phyloP scores from a whole-genome alignment of 2,113 vertebrate genomes.

The Rhinoderma darwinii region DNA sequence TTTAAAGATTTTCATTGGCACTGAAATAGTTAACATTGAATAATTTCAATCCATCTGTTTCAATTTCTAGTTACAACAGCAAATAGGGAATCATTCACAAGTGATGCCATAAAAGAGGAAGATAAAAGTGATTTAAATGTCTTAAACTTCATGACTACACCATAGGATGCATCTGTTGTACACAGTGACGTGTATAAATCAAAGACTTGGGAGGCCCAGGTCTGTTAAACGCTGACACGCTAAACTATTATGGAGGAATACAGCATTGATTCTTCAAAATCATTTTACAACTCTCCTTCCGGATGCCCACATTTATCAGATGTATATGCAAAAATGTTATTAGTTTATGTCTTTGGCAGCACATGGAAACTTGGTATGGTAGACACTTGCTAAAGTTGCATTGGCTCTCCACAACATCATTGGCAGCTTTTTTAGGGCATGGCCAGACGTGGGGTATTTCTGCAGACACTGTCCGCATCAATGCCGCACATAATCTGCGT shows the following conservation, averaged over 20 bases:
- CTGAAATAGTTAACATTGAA: conserved; percentile 48
- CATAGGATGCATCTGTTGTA: conserved; percentile 53
- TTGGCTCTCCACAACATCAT: too few relatives aligned
- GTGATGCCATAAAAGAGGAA: conserved; percentile 47
- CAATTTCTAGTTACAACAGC: conserved; percentile 56
- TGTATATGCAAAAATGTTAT: background rate
- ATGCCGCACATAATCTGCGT: too few relatives aligned
- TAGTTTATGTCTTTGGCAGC: background rate
- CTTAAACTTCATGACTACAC: conserved; percentile 45
- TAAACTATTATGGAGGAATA: background rate
- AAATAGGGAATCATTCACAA: conserved; percentile 56
- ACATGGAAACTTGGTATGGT: background rate
- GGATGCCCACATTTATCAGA: background rate
- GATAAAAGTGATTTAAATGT: conserved; percentile 58
- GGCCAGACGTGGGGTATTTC: too few relatives aligned
- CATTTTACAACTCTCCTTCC: background rate
- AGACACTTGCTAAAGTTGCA: too few relatives aligned
- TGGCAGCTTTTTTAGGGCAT: too few relatives aligned
- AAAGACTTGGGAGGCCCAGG: conserved; percentile 35
- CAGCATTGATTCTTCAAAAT: background rate
- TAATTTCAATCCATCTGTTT: conserved; percentile 56
- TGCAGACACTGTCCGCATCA: too few relatives aligned
- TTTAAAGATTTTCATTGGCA: conserved; percentile 1
- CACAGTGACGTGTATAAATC: conserved; percentile 42
- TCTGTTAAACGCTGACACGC: background rate